Evolutionary conservation across 1,140 invertebrate genomes (phyloP).

Genomic region (Arctopsyche grandis): DNA sequence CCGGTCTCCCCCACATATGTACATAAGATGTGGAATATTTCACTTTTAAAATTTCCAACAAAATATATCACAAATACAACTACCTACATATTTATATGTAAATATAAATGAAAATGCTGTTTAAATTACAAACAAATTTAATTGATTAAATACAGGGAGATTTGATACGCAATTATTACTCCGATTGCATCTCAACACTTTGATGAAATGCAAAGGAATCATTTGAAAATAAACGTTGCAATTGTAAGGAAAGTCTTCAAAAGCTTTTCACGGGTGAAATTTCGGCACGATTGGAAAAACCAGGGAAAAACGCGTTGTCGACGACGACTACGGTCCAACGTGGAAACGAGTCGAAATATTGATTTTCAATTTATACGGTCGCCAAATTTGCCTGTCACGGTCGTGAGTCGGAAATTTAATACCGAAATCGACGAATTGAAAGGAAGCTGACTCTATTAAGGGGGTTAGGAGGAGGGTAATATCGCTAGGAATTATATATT

Average conservation of each 20-base stretch:
- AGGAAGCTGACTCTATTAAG: conserved; percentile 43
- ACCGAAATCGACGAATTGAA: conserved; percentile 32
- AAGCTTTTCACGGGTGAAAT: conserved; percentile 1
- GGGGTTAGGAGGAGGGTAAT: too few relatives aligned
- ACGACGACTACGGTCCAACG: background rate
- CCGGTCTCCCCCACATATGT: too few relatives aligned
- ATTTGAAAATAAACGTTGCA: background rate
- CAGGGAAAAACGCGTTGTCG: background rate
- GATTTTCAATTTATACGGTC: conserved; percentile 36
- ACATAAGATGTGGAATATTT: too few relatives aligned
- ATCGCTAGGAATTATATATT: background rate
- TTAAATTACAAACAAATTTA: too few relatives aligned
- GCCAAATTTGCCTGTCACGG: conserved; percentile 30
- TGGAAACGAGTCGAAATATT: conserved; percentile 36
- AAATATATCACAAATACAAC: too few relatives aligned
- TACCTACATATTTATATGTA: too few relatives aligned
- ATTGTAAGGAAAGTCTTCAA: background rate
- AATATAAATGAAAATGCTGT: too few relatives aligned
- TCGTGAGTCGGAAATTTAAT: conserved; percentile 33
- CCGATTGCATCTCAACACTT: too few relatives aligned
- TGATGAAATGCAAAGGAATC: too few relatives aligned
- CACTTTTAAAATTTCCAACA: too few relatives aligned
- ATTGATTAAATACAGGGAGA: too few relatives aligned
- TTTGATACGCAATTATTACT: too few relatives aligned
- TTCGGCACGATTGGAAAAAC: background rate